phyloP scores from a whole-genome alignment of 2,113 vertebrate species.

The Coregonus clupeaformis region DNA sequence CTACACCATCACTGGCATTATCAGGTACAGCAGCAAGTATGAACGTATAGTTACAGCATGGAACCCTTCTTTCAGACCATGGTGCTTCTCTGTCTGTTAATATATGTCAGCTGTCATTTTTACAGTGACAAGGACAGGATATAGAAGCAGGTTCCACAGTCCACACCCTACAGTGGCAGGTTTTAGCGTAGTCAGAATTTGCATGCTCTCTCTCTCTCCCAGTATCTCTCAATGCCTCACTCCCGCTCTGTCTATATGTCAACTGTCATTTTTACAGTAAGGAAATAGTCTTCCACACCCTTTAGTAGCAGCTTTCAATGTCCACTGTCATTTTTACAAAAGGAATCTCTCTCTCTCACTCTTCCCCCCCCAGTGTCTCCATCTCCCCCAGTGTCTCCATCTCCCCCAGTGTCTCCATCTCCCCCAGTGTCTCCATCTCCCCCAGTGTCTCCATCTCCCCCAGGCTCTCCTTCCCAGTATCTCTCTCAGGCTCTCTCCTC shows the following conservation, averaged over 20 bases:
- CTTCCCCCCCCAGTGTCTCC: no score
- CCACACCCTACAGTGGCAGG: not conserved
- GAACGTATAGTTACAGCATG: no score
- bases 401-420: no score
- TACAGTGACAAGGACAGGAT: not conserved
- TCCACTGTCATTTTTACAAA: no score
- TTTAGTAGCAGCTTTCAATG: slow-evolving; percentile 31
- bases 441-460: no score
- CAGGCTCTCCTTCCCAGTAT: no score
- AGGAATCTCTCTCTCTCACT: no score
- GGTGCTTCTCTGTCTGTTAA: not conserved
- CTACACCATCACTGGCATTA: no score
- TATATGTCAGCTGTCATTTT: slow-evolving; percentile 26
- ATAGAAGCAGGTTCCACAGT: not conserved
- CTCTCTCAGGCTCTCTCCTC: no score
- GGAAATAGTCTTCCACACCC: not conserved
- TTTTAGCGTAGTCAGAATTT: not conserved
- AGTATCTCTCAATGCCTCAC: not conserved
- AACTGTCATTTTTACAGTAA: not conserved
- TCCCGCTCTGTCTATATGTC: not conserved
- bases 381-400: no score
- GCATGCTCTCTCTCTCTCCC: not conserved
- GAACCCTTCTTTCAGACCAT: not conserved
- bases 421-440: no score
- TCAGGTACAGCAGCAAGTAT: no score